A percentile compares a stretch with the other conserved stretches of the same genome.
phyloP scores from a whole-genome alignment of 1,140 invertebrate genomes.

The Asbolus verrucosus region DNA sequence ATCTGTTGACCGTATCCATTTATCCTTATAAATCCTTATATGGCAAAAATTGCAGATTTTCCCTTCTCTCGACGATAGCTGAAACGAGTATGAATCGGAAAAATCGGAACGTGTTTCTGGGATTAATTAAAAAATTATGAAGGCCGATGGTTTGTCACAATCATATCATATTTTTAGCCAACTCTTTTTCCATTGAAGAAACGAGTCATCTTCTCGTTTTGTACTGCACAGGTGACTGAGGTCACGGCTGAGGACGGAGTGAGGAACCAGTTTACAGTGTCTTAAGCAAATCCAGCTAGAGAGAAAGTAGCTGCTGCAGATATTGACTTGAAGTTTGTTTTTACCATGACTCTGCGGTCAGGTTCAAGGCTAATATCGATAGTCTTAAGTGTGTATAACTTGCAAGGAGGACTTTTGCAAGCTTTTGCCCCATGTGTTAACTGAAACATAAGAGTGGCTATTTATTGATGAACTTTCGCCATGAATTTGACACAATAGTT shows the following conservation, averaged over 20 bases:
- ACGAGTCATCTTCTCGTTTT: not conserved
- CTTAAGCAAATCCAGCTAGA: constrained; percentile 30
- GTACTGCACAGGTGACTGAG: constrained; percentile 29
- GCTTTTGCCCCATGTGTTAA: too few relatives aligned
- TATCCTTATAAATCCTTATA: too few relatives aligned
- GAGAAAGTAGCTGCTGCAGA: constrained; percentile 37
- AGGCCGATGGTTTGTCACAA: not conserved
- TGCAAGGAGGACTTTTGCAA: too few relatives aligned
- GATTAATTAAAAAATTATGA: not conserved
- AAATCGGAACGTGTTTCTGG: not conserved
- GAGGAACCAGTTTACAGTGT: constrained; percentile 40
- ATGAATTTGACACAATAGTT: too few relatives aligned
- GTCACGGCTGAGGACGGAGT: constrained; percentile 43
- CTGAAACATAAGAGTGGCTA: too few relatives aligned
- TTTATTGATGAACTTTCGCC: not conserved
- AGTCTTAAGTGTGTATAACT: too few relatives aligned
- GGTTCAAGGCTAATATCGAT: constrained; percentile 44
- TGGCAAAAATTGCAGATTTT: not conserved
- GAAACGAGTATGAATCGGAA: too few relatives aligned
- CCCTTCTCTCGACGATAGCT: not conserved
- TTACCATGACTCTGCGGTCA: constrained; percentile 29
- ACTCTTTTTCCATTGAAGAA: not conserved
- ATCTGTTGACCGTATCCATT: not conserved
- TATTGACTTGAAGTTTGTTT: constrained; percentile 14
- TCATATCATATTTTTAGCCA: constrained; percentile 1